These are phyloP conservation scores for Anthonomus grandis DNA, from an alignment of 1,140 invertebrate species.

Conservation along the genomic window DNA sequence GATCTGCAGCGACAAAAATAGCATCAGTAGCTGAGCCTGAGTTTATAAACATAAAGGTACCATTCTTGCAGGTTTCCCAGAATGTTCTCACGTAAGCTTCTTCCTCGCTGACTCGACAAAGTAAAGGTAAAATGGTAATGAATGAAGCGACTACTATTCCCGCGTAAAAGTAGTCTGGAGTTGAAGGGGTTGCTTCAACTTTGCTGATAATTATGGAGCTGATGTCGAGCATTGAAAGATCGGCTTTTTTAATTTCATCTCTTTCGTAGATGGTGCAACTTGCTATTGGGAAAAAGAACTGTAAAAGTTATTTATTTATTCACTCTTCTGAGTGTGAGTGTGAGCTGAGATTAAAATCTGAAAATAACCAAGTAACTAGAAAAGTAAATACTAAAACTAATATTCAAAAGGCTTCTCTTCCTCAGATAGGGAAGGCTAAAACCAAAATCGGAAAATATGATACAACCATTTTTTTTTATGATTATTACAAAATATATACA, in stretches of 20 bases:
- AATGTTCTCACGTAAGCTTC: slow-evolving; percentile 4
- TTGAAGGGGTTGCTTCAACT: slow-evolving; percentile 80
- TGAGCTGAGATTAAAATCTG: too few relatives aligned
- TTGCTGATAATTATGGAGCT: slow-evolving; percentile 87
- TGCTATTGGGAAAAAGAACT: slow-evolving; percentile 57
- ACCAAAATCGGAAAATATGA: too few relatives aligned
- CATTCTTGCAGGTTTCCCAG: slow-evolving; percentile 20
- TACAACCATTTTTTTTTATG: too few relatives aligned
- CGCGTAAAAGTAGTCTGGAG: slow-evolving; percentile 77
- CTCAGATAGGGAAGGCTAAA: too few relatives aligned
- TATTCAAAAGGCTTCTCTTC: too few relatives aligned
- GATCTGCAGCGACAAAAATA: slow-evolving; percentile 6
- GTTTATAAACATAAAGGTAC: neutral
- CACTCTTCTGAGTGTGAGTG: too few relatives aligned
- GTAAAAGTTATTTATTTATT: slow-evolving; percentile 1
- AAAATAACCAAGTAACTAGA: too few relatives aligned
- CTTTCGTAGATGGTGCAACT: slow-evolving; percentile 94
- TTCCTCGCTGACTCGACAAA: slow-evolving; percentile 20
- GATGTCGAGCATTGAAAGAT: slow-evolving; percentile 90
- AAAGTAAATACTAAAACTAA: too few relatives aligned
- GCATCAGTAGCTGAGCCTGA: slow-evolving; percentile 7
- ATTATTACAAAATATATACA: too few relatives aligned
- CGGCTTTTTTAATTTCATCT: slow-evolving; percentile 84
- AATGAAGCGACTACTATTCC: slow-evolving; percentile 59
- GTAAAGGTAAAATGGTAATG: slow-evolving; percentile 55